Conservation (phyloP, 2,113 vertebrate species). For the Cyphomyrus plagiostoma region DNA sequence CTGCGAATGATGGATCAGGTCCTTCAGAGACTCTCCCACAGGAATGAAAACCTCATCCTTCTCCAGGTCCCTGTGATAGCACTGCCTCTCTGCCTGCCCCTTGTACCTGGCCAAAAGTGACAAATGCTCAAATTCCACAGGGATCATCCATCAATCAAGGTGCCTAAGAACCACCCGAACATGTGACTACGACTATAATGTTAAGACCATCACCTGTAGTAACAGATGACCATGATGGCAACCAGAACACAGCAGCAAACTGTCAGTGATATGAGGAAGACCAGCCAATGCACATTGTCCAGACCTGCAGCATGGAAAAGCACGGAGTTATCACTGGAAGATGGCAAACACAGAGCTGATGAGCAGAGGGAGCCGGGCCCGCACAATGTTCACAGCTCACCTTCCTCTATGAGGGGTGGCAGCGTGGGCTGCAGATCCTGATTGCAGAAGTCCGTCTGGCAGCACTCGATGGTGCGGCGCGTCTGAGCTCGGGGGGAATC, state of each 20-base stretch:
- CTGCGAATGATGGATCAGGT: constrained; percentile 88
- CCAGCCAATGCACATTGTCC: constrained; percentile 68
- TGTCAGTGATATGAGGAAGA: constrained; percentile 71
- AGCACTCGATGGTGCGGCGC: constrained; percentile 91
- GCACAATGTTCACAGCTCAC: constrained; percentile 25
- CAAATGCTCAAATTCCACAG: background rate
- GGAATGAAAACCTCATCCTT: constrained; percentile 92
- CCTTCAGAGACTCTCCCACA: constrained; percentile 85
- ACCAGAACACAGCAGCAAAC: constrained; percentile 73
- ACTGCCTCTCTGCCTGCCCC: constrained; percentile 74
- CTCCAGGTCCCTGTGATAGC: constrained; percentile 84
- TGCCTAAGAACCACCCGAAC: background rate
- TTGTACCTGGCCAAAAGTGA: constrained; percentile 56
- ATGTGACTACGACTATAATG: background rate
- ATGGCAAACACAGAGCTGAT: background rate
- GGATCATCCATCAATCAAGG: background rate
- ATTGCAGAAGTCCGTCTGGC: constrained; percentile 88
- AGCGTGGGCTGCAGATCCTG: constrained; percentile 83
- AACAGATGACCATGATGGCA: constrained; percentile 75
- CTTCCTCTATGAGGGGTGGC: constrained; percentile 57
- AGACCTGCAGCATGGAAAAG: constrained; percentile 22
- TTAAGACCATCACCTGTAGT: constrained; percentile 66
- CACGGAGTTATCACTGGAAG: background rate
- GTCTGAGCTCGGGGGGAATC: constrained; percentile 85
- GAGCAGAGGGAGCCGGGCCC: background rate